Evolutionary conservation across 1,140 invertebrate species (phyloP).

Genomic region (Zaprionus tsacasi): DNA sequence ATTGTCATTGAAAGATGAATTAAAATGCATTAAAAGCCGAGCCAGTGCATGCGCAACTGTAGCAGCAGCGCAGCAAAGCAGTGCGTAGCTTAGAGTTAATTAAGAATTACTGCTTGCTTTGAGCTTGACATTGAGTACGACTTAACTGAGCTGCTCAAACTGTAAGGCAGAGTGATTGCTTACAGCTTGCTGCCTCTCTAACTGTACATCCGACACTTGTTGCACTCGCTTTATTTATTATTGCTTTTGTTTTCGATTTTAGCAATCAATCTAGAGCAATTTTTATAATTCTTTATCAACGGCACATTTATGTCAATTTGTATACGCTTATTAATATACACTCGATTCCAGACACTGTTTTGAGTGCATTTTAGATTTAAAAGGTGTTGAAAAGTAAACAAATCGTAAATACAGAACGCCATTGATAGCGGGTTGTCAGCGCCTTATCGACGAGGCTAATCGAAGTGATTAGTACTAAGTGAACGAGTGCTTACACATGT

Average conservation of each 20-base stretch:
- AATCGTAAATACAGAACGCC: slow-evolving; percentile 56
- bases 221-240: background rate
- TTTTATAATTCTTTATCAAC: slow-evolving; percentile 32
- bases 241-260: background rate
- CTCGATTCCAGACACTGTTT: background rate
- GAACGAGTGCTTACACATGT: slow-evolving; percentile 16
- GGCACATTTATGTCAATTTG: background rate
- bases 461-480: slow-evolving; percentile 62
- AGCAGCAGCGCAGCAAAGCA: background rate
- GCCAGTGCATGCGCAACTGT: slow-evolving; percentile 18
- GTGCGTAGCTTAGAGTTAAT: background rate
- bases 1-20: slow-evolving; percentile 72
- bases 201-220: background rate
- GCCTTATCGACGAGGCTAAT: slow-evolving; percentile 68
- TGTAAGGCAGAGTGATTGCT: background rate
- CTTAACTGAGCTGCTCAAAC: slow-evolving; percentile 11
- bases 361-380: slow-evolving; percentile 46
- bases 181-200: background rate
- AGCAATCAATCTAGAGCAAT: slow-evolving; percentile 31
- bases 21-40: slow-evolving; percentile 48
- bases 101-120: background rate
- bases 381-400: slow-evolving; percentile 64
- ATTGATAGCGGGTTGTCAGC: slow-evolving; percentile 60
- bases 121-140: slow-evolving; percentile 4
- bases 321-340: background rate